These are phyloP conservation scores for Acestrorhynchus altus DNA, from an alignment of 2,797 vertebrate species.

Conservation along the genomic window DNA sequence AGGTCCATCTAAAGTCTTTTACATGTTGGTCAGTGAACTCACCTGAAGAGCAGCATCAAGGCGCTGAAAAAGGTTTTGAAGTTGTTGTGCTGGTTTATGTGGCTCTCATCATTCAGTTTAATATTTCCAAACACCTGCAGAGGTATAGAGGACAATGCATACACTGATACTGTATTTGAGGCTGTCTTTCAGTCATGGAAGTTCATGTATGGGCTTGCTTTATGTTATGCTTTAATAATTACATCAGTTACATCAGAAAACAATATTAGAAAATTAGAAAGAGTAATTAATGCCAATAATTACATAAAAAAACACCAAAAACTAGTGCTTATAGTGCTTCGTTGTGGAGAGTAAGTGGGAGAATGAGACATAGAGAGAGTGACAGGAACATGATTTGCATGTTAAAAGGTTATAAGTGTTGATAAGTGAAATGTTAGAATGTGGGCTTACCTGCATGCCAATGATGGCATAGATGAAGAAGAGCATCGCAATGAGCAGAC, in stretches of 20 bases:
- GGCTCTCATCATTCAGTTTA: constrained; percentile 94
- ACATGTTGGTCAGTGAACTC: constrained; percentile 19
- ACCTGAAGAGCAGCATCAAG: constrained; percentile 98
- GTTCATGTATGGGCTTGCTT: neutral
- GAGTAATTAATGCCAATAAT: no score
- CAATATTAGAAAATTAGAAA: no score
- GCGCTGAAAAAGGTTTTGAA: constrained; percentile 96
- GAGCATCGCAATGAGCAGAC: constrained; percentile 97
- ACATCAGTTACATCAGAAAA: neutral
- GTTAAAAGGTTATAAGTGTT: neutral
- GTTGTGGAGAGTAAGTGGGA: no score
- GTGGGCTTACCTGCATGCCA: constrained; percentile 92
- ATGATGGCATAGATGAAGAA: constrained; percentile 99
- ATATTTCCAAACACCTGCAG: constrained; percentile 96
- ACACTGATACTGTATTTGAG: neutral
- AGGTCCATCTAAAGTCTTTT: neutral
- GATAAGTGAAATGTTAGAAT: neutral
- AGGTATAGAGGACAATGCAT: constrained; percentile 1
- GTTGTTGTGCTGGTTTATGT: constrained; percentile 99
- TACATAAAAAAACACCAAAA: no score
- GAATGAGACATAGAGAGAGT: no score
- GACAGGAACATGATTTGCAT: neutral
- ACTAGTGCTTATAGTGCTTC: no score
- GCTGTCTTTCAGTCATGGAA: neutral
- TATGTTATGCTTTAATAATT: neutral